A percentile compares a stretch with the other conserved stretches of the same genome.
These are phyloP conservation scores for Acrobasis suavella DNA, from an alignment of 2,888 invertebrate species.

Conservation along the genomic window DNA sequence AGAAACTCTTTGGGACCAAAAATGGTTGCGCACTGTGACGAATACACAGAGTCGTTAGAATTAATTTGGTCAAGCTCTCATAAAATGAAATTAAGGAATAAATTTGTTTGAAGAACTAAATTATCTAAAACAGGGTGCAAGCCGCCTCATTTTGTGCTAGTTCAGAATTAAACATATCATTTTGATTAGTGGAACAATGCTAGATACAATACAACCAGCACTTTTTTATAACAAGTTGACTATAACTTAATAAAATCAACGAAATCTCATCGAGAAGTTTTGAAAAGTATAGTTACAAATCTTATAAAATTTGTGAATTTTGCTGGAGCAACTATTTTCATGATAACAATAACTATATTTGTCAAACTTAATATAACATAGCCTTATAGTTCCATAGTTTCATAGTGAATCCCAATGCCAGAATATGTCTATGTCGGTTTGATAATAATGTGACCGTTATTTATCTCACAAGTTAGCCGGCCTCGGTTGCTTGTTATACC, in stretches of 20 bases:
- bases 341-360: neutral
- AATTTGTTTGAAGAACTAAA: neutral
- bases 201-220: neutral
- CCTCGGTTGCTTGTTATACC: no score
- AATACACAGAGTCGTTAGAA: constrained; percentile 25
- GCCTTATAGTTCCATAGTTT: constrained; percentile 1
- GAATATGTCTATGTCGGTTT: no score
- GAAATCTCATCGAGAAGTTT: neutral
- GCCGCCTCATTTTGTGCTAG: neutral
- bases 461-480: no score
- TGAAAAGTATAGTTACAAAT: neutral
- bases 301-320: neutral
- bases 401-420: neutral
- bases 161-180: constrained; percentile 13
- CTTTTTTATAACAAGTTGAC: neutral
- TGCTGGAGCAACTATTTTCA: neutral
- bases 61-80: neutral
- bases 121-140: constrained; percentile 7
- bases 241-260: neutral
- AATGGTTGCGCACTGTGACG: constrained; percentile 90
- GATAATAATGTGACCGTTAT: no score
- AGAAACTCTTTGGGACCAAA: constrained; percentile 90
- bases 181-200: neutral
- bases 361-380: neutral
- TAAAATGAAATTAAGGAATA: neutral